phyloP scores from a whole-genome alignment of 2,797 vertebrate genomes.

The Picus viridis region DNA sequence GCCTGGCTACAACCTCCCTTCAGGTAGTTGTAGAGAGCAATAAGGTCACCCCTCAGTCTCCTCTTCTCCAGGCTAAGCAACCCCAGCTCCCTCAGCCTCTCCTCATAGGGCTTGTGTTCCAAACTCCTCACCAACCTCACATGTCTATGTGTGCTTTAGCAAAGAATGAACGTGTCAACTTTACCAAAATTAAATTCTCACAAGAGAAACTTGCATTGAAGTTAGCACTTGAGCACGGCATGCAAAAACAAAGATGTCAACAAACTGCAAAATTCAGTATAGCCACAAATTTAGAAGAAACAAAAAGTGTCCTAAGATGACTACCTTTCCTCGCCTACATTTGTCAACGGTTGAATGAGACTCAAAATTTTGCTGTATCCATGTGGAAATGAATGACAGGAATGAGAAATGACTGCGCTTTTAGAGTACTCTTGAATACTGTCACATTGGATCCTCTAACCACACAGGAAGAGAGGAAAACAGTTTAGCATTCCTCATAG shows the following conservation, averaged over 20 bases:
- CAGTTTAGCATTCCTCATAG: background rate
- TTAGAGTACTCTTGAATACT: background rate
- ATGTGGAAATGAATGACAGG: background rate
- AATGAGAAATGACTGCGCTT: background rate
- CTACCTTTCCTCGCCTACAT: background rate
- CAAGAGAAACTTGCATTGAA: background rate
- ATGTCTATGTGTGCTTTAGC: rapidly evolving
- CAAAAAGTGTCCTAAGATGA: background rate
- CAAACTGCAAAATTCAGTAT: background rate
- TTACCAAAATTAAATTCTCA: background rate
- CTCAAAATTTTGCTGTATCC: background rate
- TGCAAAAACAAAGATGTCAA: background rate
- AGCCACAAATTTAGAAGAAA: background rate
- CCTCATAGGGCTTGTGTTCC: no score
- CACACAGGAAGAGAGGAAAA: background rate
- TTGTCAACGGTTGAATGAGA: background rate
- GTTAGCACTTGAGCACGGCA: background rate
- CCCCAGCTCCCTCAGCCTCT: no score
- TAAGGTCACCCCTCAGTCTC: no score
- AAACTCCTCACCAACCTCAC: no score
- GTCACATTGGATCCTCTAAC: background rate
- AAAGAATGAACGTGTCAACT: background rate
- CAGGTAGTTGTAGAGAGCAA: no score
- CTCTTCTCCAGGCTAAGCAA: no score
- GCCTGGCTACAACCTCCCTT: no score